These are phyloP conservation scores for Idris sp. DNA, from an alignment of 1,140 invertebrate species.

Conservation along the genomic window DNA sequence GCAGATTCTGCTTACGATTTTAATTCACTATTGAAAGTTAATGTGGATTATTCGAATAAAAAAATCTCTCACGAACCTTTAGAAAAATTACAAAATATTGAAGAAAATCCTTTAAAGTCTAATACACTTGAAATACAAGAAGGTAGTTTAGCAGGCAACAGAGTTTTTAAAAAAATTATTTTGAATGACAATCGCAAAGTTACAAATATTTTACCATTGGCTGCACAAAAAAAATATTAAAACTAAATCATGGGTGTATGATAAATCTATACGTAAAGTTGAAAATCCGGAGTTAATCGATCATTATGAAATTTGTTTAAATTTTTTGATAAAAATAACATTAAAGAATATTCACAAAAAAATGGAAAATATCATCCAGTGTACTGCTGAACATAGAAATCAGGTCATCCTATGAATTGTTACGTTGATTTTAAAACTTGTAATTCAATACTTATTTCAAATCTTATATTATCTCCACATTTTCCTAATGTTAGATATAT, in stretches of 20 bases:
- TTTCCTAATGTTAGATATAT: constrained; percentile 4
- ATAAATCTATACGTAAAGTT: constrained; percentile 17
- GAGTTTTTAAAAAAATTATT: not conserved
- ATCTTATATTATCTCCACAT: constrained; percentile 1
- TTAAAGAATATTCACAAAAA: constrained; percentile 11
- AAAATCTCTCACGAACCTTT: no score
- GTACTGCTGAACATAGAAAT: not conserved
- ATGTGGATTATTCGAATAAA: no score
- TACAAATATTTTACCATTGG: constrained; percentile 16
- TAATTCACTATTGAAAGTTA: no score
- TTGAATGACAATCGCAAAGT: constrained; percentile 7
- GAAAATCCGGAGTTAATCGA: constrained; percentile 12
- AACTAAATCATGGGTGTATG: constrained; percentile 20
- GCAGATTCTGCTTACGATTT: no score
- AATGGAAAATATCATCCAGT: not conserved
- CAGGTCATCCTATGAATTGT: constrained; percentile 6
- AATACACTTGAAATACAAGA: no score
- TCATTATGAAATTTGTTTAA: constrained; percentile 23
- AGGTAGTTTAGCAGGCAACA: no score
- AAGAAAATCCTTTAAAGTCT: no score
- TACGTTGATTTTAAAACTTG: constrained; percentile 11
- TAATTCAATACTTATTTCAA: not conserved
- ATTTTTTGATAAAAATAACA: no score
- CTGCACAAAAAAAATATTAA: not conserved
- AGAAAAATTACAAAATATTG: no score